phyloP scores from a whole-genome alignment of 1,140 invertebrate species.

The Ips nitidus region DNA sequence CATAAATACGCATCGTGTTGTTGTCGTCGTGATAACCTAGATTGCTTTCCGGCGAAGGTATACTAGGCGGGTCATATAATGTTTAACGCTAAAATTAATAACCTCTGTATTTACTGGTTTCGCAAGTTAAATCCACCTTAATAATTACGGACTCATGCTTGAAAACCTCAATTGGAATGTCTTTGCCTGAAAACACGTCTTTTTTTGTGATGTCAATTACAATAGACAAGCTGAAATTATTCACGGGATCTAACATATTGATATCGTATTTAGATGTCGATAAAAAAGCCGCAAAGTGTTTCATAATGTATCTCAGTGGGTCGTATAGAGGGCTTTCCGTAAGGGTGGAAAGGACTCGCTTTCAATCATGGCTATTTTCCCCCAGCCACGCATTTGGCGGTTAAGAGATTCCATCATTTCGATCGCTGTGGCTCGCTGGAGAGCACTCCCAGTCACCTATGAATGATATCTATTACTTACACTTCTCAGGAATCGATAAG shows the following conservation, averaged over 20 bases:
- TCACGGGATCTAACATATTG: constrained; percentile 45
- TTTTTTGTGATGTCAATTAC: constrained; percentile 29
- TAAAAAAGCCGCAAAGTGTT: constrained; percentile 52
- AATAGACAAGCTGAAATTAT: constrained; percentile 41
- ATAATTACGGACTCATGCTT: constrained; percentile 11
- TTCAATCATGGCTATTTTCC: constrained; percentile 55
- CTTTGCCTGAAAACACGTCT: background rate
- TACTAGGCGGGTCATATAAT: constrained; percentile 26
- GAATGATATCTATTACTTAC: constrained; percentile 49
- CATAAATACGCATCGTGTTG: constrained; percentile 33
- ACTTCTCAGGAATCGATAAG: constrained; percentile 24
- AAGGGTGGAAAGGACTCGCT: constrained; percentile 45
- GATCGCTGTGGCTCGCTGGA: constrained; percentile 52
- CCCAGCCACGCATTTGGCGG: constrained; percentile 52
- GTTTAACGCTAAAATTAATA: constrained; percentile 32
- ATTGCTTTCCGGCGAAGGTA: constrained; percentile 28
- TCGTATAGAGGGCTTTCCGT: constrained; percentile 34
- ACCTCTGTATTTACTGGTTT: constrained; percentile 30
- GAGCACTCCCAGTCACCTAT: constrained; percentile 49
- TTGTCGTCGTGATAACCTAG: constrained; percentile 33
- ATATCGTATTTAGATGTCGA: constrained; percentile 52
- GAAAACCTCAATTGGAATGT: background rate
- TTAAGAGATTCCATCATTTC: constrained; percentile 55
- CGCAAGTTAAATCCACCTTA: constrained; percentile 13
- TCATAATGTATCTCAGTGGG: constrained; percentile 49